Conservation (phyloP, 2,797 vertebrate genomes). For the Alectoris magna region DNA sequence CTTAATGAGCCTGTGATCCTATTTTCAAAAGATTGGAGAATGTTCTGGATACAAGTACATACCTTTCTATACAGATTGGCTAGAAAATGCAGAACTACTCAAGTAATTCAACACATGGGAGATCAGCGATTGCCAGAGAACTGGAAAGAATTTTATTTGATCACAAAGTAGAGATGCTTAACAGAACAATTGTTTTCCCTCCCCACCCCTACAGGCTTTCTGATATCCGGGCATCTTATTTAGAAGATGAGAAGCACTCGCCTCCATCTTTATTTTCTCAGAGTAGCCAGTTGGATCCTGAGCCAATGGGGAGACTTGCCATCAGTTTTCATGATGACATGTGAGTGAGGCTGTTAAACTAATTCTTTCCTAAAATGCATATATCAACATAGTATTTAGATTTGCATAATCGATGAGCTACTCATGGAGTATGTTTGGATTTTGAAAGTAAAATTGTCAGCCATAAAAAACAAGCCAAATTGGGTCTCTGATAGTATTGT, state of each 20-base stretch:
- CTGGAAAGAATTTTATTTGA: too few relatives aligned
- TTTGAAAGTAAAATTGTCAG: neutral
- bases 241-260: slow-evolving; percentile 79
- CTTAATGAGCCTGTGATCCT: too few relatives aligned
- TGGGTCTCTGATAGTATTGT: too few relatives aligned
- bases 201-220: slow-evolving; percentile 73
- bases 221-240: slow-evolving; percentile 85
- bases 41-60: neutral
- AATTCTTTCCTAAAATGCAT: neutral
- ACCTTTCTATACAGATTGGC: neutral
- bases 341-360: slow-evolving; percentile 80
- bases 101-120: neutral
- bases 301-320: slow-evolving; percentile 79
- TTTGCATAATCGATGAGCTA: neutral
- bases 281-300: slow-evolving; percentile 60
- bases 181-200: neutral
- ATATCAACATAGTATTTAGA: neutral
- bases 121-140: neutral
- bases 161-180: neutral
- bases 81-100: neutral
- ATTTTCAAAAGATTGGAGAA: neutral
- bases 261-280: slow-evolving; percentile 34
- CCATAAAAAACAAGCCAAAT: neutral
- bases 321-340: slow-evolving; percentile 87
- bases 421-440: neutral